Evolutionary conservation across 2,888 invertebrate species (phyloP).

Genomic region (Lamellibrachia satsuma): DNA sequence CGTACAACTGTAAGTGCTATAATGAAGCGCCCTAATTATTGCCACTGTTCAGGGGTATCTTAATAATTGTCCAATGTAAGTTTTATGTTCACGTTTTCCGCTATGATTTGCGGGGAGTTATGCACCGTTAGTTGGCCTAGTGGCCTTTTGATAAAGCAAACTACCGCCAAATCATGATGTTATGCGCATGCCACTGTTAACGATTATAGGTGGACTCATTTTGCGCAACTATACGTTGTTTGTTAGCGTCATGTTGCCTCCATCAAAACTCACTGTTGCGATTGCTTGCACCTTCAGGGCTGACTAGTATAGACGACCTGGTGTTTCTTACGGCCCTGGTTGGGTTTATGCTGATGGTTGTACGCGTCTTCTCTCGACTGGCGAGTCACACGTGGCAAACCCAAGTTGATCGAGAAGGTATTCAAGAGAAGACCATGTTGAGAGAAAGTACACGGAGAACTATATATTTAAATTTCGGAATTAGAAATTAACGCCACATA

Average conservation of each 20-base stretch:
- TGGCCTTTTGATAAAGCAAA: no score
- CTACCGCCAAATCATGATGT: no score
- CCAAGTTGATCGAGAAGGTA: neutral
- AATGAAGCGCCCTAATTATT: neutral
- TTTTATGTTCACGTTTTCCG: no score
- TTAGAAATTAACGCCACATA: neutral
- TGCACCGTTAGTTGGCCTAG: no score
- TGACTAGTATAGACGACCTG: constrained; percentile 10
- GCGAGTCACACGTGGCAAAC: neutral
- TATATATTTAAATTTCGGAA: neutral
- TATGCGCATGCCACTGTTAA: no score
- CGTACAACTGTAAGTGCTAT: neutral
- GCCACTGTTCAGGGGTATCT: no score
- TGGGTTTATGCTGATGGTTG: neutral
- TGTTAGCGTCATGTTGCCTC: neutral
- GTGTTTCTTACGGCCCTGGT: neutral
- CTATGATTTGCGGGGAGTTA: no score
- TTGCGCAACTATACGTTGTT: neutral
- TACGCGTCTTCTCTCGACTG: neutral
- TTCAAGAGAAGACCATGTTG: neutral
- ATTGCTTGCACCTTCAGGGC: neutral
- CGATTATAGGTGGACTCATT: no score
- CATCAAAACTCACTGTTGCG: no score
- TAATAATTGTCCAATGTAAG: no score
- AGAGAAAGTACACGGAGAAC: neutral